Conservation (phyloP, 2,888 invertebrate genomes). For the Tuberolachnus salignus region DNA sequence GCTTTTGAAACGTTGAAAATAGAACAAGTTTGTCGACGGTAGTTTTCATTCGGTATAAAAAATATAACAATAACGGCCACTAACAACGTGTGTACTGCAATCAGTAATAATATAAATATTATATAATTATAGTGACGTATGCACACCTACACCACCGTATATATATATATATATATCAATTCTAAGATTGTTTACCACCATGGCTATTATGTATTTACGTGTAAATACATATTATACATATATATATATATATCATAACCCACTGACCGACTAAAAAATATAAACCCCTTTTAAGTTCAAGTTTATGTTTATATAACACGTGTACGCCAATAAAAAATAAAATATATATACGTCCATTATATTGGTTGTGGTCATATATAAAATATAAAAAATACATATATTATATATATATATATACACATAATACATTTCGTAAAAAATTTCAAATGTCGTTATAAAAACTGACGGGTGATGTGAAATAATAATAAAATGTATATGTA, state of each 20-base stretch:
- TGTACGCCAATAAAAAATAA: background rate
- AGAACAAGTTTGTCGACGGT: background rate
- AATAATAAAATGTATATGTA: background rate
- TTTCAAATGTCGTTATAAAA: slow-evolving; percentile 21
- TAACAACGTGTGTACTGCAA: background rate
- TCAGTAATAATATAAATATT: slow-evolving; percentile 9
- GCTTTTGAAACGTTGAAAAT: background rate
- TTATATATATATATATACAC: too few species aligned
- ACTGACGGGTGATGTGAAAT: slow-evolving; percentile 39
- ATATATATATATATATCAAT: too few species aligned
- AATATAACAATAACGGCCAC: too few species aligned
- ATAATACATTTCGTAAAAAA: slow-evolving; percentile 9
- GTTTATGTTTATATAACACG: slow-evolving; percentile 6
- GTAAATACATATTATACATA: too few species aligned
- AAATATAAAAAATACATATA: too few species aligned
- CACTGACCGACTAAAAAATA: slow-evolving; percentile 27
- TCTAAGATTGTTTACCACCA: slow-evolving; percentile 9
- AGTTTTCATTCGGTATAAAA: background rate
- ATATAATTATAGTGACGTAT: background rate
- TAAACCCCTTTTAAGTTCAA: slow-evolving; percentile 15
- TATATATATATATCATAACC: too few species aligned
- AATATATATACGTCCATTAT: background rate
- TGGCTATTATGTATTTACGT: too few species aligned
- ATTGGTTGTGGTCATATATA: too few species aligned
- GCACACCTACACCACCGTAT: background rate